Evolutionary conservation across 2,797 vertebrate species (phyloP).

Genomic region (Dallia pectoralis): DNA sequence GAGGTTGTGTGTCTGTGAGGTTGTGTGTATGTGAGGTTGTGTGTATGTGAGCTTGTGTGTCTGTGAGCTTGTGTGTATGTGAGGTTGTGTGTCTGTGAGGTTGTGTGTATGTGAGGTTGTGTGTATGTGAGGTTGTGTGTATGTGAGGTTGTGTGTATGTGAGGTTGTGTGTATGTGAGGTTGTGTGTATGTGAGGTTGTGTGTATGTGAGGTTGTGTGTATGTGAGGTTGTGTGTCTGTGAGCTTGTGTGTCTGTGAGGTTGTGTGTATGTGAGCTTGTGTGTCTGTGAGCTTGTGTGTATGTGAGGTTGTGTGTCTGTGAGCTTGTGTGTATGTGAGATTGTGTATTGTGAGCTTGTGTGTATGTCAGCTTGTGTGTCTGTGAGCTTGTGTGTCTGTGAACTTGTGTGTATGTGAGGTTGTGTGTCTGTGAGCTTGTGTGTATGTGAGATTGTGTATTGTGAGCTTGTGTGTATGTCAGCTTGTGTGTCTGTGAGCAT

Average conservation of each 20-base stretch:
- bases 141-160: neutral
- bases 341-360: neutral
- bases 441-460: neutral
- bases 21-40: too few species aligned
- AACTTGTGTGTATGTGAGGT: neutral
- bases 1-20: neutral
- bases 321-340: neutral
- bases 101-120: constrained; percentile 20
- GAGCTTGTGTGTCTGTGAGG: constrained; percentile 15
- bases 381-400: neutral
- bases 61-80: neutral
- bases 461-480: neutral
- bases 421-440: constrained; percentile 19
- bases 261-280: constrained; percentile 25
- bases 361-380: neutral
- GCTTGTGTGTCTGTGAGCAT: neutral
- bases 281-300: constrained; percentile 16
- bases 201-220: too few species aligned
- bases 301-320: neutral
- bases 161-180: too few species aligned
- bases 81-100: neutral
- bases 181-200: too few species aligned
- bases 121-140: too few species aligned
- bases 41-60: too few species aligned
- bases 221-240: too few species aligned